Base-by-base conservation (phyloP, 1,140 invertebrate species). In the Atta cephalotes region DNA sequence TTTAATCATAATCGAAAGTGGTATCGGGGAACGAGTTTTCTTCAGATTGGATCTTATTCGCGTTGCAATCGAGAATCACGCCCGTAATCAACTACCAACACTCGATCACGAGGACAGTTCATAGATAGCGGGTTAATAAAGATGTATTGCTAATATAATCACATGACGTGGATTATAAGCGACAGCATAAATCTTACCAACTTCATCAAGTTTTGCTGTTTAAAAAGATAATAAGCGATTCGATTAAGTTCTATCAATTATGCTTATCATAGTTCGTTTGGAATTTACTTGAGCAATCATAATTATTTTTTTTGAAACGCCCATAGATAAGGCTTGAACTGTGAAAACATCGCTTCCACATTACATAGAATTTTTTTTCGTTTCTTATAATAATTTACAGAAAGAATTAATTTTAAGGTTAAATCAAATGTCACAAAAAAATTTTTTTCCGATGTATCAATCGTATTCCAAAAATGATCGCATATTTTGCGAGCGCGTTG, bases 1-100 rank as follows among this genome's bases (percentile, higher is more conserved):
- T 84, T 84, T 76, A 84, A 84, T 84, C 80, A 76, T 84, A 84
- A 84, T 84, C 70, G 80, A 84, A 84, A 76, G 80, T 62, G 56
- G 70, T 49, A 68, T 5, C 14, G 70, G 56, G 39, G 70, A 84
- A 84, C 80, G 28, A 76, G 80, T 74, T 76, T 62, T 63, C 70
- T 49, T 21, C n/a, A 81, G 80, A 84, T 84, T 62, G 56, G 70
- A 84, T 84, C 80, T 84, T 51, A 74, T 74, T 49, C 80, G 45
- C 80, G 18, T 35, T 39, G 35, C 53, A 72, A n/a, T 62, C 56
- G 56, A 62, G 80, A 78, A 71, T 74, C 51, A 60, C 56, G 80
- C 70, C 68, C 39, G 45, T 84, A 84, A 84, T 84, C 80, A 74
- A 84, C 39, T 74, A 49, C 39, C 18, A 76, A 76, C 70, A 76